These are phyloP conservation scores for Scelioninae gen. 2 DNA, from an alignment of 2,888 invertebrate species.

Conservation along the genomic window DNA sequence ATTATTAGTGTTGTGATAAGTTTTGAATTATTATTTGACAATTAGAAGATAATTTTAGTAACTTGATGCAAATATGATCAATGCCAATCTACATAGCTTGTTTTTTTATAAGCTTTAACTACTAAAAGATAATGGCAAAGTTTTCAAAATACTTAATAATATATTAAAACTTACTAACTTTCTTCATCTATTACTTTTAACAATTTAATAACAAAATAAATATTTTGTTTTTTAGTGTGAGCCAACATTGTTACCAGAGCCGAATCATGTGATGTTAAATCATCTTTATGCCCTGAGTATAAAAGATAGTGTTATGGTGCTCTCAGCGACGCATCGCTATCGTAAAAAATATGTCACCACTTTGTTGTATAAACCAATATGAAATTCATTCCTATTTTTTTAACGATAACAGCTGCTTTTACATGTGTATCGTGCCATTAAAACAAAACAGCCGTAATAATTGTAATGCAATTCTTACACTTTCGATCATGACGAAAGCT, in stretches of 20 bases:
- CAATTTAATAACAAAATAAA: background rate
- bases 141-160: too few relatives aligned
- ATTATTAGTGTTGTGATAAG: too few relatives aligned
- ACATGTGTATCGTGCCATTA: constrained; percentile 47
- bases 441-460: constrained; percentile 20
- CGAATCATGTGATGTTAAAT: constrained; percentile 99
- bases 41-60: too few relatives aligned
- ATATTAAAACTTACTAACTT: too few relatives aligned
- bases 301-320: constrained; percentile 99
- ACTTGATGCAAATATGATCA: too few relatives aligned
- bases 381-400: constrained; percentile 71
- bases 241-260: constrained; percentile 98
- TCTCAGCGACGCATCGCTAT: constrained; percentile 98
- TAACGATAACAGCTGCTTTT: constrained; percentile 46
- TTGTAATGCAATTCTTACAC: constrained; percentile 15
- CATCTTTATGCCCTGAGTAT: constrained; percentile 99
- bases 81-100: too few relatives aligned
- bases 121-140: too few relatives aligned
- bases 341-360: constrained; percentile 99
- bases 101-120: too few relatives aligned
- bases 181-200: too few relatives aligned
- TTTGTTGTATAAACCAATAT: constrained; percentile 97
- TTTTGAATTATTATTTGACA: too few relatives aligned
- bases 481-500: background rate
- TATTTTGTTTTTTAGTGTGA: constrained; percentile 86